phyloP scores from a whole-genome alignment of 2,888 invertebrate species.

The Eupithecia vulgata region DNA sequence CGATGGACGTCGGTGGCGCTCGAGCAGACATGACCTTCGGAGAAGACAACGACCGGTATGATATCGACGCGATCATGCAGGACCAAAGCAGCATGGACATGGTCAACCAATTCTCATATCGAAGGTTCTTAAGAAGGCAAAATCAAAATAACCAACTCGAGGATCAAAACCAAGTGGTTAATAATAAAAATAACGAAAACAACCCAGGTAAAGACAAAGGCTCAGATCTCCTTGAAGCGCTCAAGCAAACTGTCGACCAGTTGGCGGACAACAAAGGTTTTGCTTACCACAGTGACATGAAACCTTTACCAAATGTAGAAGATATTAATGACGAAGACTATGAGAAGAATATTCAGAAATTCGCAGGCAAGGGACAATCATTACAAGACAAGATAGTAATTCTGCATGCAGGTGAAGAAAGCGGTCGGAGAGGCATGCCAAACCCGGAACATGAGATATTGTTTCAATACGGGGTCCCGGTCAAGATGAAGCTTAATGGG shows the following conservation, averaged over 20 bases:
- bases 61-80: constrained; percentile 54
- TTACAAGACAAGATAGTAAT: constrained; percentile 28
- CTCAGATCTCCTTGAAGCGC: constrained; percentile 6
- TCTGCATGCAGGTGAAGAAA: constrained; percentile 9
- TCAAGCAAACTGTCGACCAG: constrained; percentile 14
- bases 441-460: constrained; percentile 51
- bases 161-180: background rate
- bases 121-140: background rate
- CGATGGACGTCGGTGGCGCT: constrained; percentile 38
- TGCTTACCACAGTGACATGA: constrained; percentile 51
- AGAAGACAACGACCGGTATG: constrained; percentile 64
- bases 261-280: constrained; percentile 41
- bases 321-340: constrained; percentile 44
- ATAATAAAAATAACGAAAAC: background rate
- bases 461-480: constrained; percentile 62
- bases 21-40: constrained; percentile 65
- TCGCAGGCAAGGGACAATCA: constrained; percentile 40
- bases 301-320: constrained; percentile 19
- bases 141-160: background rate
- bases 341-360: constrained; percentile 51
- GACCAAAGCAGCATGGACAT: constrained; percentile 48
- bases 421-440: constrained; percentile 22
- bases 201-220: background rate
- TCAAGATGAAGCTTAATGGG: constrained; percentile 61
- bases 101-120: background rate